Conservation (phyloP, 2,797 vertebrate genomes). For the Vultur gryphus region DNA sequence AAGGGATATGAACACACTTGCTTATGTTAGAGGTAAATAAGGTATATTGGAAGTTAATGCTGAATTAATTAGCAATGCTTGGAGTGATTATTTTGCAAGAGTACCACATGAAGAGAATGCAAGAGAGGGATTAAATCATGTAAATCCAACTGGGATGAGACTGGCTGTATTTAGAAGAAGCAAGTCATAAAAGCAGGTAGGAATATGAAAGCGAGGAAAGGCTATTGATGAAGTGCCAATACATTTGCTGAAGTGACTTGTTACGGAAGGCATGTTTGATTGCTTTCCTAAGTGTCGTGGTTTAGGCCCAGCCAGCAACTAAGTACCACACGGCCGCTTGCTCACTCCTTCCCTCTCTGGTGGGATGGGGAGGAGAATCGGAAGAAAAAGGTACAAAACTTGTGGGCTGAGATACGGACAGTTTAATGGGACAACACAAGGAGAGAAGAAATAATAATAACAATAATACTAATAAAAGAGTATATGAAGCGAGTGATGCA, state of each 20-base stretch:
- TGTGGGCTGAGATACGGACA: too few relatives aligned
- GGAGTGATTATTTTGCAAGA: conserved; percentile 15
- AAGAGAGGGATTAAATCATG: not conserved
- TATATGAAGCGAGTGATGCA: too few relatives aligned
- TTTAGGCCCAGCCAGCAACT: too few relatives aligned
- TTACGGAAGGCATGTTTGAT: conserved; percentile 15
- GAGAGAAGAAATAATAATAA: too few relatives aligned
- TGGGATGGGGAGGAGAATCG: too few relatives aligned
- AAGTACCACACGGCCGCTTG: too few relatives aligned
- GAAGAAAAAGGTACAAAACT: too few relatives aligned
- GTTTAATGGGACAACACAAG: too few relatives aligned
- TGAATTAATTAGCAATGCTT: conserved; percentile 23
- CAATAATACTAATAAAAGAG: too few relatives aligned
- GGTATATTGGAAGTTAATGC: not conserved
- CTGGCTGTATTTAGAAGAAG: not conserved
- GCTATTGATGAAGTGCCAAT: conserved; percentile 8
- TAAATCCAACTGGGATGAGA: not conserved
- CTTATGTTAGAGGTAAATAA: conserved; percentile 9
- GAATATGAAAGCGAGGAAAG: not conserved
- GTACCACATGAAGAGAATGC: not conserved
- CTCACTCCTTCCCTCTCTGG: too few relatives aligned
- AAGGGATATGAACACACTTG: not conserved
- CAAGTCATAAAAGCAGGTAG: not conserved
- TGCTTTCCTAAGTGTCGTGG: not conserved
- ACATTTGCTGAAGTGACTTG: conserved; percentile 15